Conservation (phyloP, 2,113 vertebrate genomes). For the Chrysemys picta region DNA sequence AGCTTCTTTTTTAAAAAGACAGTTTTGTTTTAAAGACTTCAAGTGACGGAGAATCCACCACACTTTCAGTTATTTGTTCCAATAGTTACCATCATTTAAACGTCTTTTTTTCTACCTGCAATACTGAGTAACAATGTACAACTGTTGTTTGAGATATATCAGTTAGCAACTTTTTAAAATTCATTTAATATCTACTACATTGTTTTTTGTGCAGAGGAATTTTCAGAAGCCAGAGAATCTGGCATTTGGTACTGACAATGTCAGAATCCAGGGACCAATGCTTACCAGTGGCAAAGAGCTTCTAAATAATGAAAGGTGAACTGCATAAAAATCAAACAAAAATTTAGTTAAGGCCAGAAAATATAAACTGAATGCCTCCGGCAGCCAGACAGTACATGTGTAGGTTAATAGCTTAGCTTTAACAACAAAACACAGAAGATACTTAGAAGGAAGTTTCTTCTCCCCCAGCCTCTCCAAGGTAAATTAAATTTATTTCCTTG, state of each 20-base stretch:
- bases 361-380: not conserved
- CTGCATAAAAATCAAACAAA: not conserved
- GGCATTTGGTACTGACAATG: not conserved
- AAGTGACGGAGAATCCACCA: not conserved
- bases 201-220: not conserved
- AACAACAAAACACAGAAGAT: not conserved
- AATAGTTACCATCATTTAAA: not conserved
- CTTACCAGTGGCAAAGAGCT: not conserved
- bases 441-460: not conserved
- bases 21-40: not conserved
- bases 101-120: not conserved
- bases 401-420: not conserved
- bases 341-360: not conserved
- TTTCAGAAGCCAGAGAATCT: not conserved
- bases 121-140: not conserved
- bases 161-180: not conserved
- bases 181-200: not conserved
- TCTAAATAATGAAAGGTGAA: not conserved
- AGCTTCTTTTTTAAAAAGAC: not conserved
- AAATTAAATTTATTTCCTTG: not conserved
- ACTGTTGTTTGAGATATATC: not conserved
- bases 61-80: not conserved
- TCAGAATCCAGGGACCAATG: not conserved
- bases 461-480: not conserved
- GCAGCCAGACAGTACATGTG: not conserved